A percentile compares a stretch with the other conserved stretches of the same genome.
Conservation (phyloP, 92 coral and sea anemone genomes). For the Anthopleura xanthogrammica region DNA sequence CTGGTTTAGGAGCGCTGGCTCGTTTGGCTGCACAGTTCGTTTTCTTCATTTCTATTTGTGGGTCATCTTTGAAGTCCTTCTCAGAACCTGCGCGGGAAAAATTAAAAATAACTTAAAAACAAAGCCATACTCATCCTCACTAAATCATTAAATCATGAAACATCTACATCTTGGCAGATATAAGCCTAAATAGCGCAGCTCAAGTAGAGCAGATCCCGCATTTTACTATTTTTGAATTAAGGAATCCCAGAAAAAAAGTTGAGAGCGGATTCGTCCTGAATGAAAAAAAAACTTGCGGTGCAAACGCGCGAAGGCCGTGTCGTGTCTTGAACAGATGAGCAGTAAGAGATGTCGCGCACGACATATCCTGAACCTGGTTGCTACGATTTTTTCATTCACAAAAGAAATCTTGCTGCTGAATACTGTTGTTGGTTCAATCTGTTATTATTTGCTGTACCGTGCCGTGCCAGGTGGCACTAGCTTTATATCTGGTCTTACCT, state of each 20-base stretch:
- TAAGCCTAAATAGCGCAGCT: not conserved
- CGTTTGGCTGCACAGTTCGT: conserved; percentile 56
- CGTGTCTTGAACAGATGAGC: too few species aligned
- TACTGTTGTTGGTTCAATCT: too few species aligned
- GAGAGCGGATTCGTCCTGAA: not conserved
- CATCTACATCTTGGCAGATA: too few species aligned
- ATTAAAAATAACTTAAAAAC: not conserved
- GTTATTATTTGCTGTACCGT: not conserved
- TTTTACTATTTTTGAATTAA: too few species aligned
- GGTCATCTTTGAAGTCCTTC: conserved; percentile 45
- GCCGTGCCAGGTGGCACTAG: not conserved
- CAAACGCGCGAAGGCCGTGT: not conserved
- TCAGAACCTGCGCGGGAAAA: conserved; percentile 29
- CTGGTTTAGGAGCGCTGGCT: conserved; percentile 50
- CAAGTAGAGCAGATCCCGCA: too few species aligned
- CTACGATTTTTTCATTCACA: too few species aligned
- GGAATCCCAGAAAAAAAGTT: too few species aligned
- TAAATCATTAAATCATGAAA: too few species aligned
- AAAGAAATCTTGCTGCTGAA: too few species aligned
- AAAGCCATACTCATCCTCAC: not conserved
- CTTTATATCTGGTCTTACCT: conserved; percentile 29
- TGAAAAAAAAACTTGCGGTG: not conserved
- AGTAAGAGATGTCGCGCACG: too few species aligned
- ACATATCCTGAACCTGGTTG: conserved; percentile 18
- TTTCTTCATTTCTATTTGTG: conserved; percentile 25